Base-by-base conservation (phyloP, 2,797 vertebrate genomes). In the Lycodopsis pacificus region DNA sequence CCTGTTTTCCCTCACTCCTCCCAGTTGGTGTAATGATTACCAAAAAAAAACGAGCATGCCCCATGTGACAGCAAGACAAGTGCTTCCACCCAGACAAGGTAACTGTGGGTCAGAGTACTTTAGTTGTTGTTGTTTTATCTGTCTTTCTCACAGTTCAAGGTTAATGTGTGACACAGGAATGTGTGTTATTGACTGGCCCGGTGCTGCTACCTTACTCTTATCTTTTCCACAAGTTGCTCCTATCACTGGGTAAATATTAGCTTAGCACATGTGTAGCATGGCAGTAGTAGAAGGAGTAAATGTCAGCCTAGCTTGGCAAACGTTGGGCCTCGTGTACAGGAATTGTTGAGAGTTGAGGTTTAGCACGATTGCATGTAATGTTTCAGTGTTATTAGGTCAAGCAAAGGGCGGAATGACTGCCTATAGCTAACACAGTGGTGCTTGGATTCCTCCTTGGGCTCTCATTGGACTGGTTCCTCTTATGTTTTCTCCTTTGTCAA, bases 241-340 rank as follows among this genome's bases (percentile, higher is more conserved):
- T 82, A 83, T 89, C 78, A 22, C 22, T 67, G 62, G 71, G 75
- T 89, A 90, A 93, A 93, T 91, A 92, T 93, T 92, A 82, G 80
- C 78, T 66, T 57, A 40, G 76, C 83, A 80, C 56, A 81, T 64
- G 59, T 69, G 49, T 57, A 36, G 76, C 73, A 63, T 64, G 17
- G 62, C 54, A 65, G 74, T 63, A 64, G 42, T 40, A 66, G 48
- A 65, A 56, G 56, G 74, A 66, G 67, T 72, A 30, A 30, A 74
- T 77, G 70, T 82, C 79, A 71, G 71, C 65, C 12, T 30, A 58
- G 76, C 56, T 20, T 62, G 51, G 66, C 27, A 49, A 73, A 74
- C 63, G 34, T 42, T n/a, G 62, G 3, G 4, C 22, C 4, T 48
- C 73, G 53, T 79, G 34, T 40, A 49, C 17, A 49, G 5, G 32